Evolutionary conservation across 2,888 invertebrate genomes (phyloP).

Genomic region (Idaea aversata): DNA sequence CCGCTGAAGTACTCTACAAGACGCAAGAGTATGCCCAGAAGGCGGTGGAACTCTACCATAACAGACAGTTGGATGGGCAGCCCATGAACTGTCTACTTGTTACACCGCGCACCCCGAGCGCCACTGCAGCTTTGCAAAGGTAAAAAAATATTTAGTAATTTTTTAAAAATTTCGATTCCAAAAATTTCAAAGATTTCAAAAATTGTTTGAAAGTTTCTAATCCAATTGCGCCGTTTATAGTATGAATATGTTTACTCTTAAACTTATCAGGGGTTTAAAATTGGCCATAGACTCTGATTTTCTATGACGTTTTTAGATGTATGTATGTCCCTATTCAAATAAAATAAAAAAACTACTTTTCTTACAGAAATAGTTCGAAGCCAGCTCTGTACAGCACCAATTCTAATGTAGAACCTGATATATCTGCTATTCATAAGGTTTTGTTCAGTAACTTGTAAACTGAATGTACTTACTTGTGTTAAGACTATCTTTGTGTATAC

Average conservation of each 20-base stretch:
- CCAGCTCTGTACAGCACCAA: slow-evolving; percentile 74
- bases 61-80: slow-evolving; percentile 94
- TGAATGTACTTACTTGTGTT: not conserved
- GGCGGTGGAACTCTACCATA: slow-evolving; percentile 96
- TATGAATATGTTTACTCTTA: too few species aligned
- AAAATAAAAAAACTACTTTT: slow-evolving; percentile 11
- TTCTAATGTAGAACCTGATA: slow-evolving; percentile 83
- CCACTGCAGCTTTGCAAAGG: slow-evolving; percentile 38
- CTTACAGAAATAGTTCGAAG: slow-evolving; percentile 61
- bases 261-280: too few species aligned
- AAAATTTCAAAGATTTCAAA: too few species aligned
- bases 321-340: too few species aligned
- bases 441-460: slow-evolving; percentile 76
- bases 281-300: not conserved
- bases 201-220: not conserved
- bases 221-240: too few species aligned
- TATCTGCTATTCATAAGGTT: slow-evolving; percentile 86
- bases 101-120: slow-evolving; percentile 80
- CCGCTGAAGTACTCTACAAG: slow-evolving; percentile 95
- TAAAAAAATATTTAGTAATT: too few species aligned
- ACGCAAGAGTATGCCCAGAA: slow-evolving; percentile 91
- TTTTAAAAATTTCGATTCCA: too few species aligned
- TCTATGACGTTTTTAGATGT: not conserved
- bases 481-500: not conserved
- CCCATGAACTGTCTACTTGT: slow-evolving; percentile 95